Percentiles rank a stretch among this genome's conserved stretches.
Conservation (phyloP, 1,140 invertebrate genomes). For the Orius laevigatus region DNA sequence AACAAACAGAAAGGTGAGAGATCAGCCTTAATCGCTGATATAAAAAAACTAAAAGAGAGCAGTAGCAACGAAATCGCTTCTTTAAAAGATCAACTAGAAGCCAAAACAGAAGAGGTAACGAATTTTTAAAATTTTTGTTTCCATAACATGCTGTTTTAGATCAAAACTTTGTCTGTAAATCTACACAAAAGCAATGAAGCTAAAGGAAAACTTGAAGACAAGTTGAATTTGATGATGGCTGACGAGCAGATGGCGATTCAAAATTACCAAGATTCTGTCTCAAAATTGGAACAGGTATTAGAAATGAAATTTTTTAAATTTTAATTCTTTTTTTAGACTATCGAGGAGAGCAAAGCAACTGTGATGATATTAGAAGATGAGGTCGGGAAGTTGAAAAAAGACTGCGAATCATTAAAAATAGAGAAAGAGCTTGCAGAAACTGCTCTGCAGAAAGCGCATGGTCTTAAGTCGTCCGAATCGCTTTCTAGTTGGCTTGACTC, state of each 20-base stretch:
- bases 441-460: conserved; percentile 9
- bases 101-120: conserved; percentile 32
- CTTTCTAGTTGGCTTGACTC: conserved; percentile 5
- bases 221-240: conserved; percentile 24
- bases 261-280: conserved; percentile 27
- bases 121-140: not conserved
- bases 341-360: conserved; percentile 21
- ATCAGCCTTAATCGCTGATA: conserved; percentile 25
- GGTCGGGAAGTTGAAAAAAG: conserved; percentile 28
- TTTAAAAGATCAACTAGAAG: conserved; percentile 30
- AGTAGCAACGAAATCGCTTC: conserved; percentile 25
- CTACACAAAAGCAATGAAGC: conserved; percentile 25
- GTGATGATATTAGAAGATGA: conserved; percentile 28
- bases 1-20: conserved; percentile 32
- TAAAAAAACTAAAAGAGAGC: conserved; percentile 28
- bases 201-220: conserved; percentile 22
- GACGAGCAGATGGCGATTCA: conserved; percentile 25
- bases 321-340: conserved; percentile 11
- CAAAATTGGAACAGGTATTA: conserved; percentile 26
- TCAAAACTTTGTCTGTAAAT: conserved; percentile 25
- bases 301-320: not conserved
- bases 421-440: conserved; percentile 13
- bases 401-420: conserved; percentile 25
- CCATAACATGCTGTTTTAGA: conserved; percentile 21
- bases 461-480: conserved; percentile 4